A percentile compares a stretch with the other conserved stretches of the same genome.
phyloP scores from a whole-genome alignment of 2,797 vertebrate genomes.

The Pristis pectinata region DNA sequence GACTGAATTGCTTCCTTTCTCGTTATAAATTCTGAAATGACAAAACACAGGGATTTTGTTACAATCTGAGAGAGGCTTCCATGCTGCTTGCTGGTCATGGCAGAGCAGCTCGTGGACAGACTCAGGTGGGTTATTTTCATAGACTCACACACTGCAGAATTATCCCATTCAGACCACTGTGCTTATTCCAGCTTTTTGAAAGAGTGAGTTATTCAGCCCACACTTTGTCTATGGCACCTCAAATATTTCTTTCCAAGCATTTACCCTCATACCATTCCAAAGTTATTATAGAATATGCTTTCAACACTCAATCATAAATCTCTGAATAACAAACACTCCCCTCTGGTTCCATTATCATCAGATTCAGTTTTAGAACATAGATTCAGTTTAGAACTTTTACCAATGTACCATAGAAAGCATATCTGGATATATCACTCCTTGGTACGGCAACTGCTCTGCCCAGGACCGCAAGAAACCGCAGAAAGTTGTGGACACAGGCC shows the following conservation, averaged over 20 bases:
- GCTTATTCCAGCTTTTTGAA: not conserved
- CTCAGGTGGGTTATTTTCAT: not conserved
- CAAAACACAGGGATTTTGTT: not conserved
- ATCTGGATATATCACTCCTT: too few relatives aligned
- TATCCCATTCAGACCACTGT: not conserved
- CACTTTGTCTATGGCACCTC: not conserved
- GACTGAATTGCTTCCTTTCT: not conserved
- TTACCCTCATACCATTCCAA: not conserved
- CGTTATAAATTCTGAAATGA: not conserved
- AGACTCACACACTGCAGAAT: not conserved
- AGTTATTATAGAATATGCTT: not conserved
- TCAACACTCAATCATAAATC: not conserved
- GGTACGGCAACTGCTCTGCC: too few relatives aligned
- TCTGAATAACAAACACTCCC: not conserved
- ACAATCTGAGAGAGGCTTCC: not conserved
- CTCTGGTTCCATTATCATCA: not conserved
- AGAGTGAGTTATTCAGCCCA: too few relatives aligned
- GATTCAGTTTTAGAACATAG: too few relatives aligned
- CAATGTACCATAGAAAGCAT: too few relatives aligned
- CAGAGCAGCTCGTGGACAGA: not conserved
- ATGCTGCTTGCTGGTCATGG: not conserved
- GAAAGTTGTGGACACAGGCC: too few relatives aligned
- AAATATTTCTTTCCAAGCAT: not conserved
- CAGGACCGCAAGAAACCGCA: too few relatives aligned
- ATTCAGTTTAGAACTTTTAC: too few relatives aligned